Percentiles rank a stretch among this genome's conserved stretches.
Evolutionary conservation across 2,888 invertebrate genomes (phyloP).

Genomic region (Mesochorus sp.): DNA sequence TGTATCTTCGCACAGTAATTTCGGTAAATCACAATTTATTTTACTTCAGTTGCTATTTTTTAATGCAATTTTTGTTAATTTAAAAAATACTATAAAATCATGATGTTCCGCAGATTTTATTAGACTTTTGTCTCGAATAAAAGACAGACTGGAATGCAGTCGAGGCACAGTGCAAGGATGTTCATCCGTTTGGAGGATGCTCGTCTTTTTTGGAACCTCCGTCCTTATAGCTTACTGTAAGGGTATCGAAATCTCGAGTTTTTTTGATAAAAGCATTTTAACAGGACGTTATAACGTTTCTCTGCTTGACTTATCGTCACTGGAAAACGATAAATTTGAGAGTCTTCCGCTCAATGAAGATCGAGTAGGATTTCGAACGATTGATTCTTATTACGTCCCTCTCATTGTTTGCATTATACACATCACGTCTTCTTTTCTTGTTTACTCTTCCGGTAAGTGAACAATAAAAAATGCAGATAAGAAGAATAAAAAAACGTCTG

Average conservation of each 20-base stretch:
- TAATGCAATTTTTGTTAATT: too few relatives aligned
- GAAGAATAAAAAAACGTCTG: too few relatives aligned
- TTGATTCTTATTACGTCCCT: constrained; percentile 72
- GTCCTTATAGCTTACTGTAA: constrained; percentile 83
- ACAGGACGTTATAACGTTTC: constrained; percentile 69
- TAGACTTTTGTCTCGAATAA: constrained; percentile 82
- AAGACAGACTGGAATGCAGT: constrained; percentile 84
- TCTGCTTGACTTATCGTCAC: constrained; percentile 63
- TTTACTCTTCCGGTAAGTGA: constrained; percentile 84
- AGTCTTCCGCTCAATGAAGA: neutral
- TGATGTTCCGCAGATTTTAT: constrained; percentile 75
- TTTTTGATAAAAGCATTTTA: constrained; percentile 69
- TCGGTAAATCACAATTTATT: constrained; percentile 66
- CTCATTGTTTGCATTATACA: constrained; percentile 87
- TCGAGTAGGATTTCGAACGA: constrained; percentile 28
- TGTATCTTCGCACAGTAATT: constrained; percentile 82
- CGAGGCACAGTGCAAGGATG: constrained; percentile 89
- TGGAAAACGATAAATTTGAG: neutral
- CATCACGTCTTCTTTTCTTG: constrained; percentile 86
- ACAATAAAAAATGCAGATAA: too few relatives aligned
- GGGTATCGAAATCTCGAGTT: constrained; percentile 68
- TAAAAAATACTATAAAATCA: too few relatives aligned
- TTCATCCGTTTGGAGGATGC: constrained; percentile 90
- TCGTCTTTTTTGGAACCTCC: constrained; percentile 87
- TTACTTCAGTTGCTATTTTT: too few relatives aligned